A percentile compares a stretch with the other conserved stretches of the same genome.
phyloP scores from a whole-genome alignment of 37 sponge, comb jelly and placozoan species.

The Chondrilla cf. caribensis region DNA sequence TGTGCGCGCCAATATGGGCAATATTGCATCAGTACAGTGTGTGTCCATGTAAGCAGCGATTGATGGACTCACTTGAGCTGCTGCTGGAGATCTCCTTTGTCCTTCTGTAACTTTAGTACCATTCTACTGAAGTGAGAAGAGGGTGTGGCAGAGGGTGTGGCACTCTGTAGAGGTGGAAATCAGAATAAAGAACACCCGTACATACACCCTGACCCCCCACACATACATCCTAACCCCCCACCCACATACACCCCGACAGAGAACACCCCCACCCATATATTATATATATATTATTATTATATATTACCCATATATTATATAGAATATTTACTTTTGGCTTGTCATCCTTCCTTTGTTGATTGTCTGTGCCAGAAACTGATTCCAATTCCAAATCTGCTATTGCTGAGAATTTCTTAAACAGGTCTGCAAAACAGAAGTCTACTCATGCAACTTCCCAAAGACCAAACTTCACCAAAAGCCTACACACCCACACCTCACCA shows the following conservation, averaged over 20 bases:
- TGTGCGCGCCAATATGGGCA: not conserved
- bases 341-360: not conserved
- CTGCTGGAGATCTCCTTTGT: constrained; percentile 7
- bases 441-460: too few relatives aligned
- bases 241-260: too few relatives aligned
- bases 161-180: not conserved
- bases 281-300: too few relatives aligned
- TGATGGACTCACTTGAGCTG: not conserved
- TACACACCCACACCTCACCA: too few relatives aligned
- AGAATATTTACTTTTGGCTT: too few relatives aligned
- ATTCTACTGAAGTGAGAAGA: not conserved
- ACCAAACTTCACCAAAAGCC: too few relatives aligned
- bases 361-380: constrained; percentile 5
- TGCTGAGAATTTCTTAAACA: not conserved
- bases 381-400: constrained; percentile 18
- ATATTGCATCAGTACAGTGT: not conserved
- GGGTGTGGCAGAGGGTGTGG: not conserved
- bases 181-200: not conserved
- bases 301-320: too few relatives aligned
- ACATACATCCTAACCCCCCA: too few relatives aligned
- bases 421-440: not conserved
- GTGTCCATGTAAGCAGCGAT: not conserved
- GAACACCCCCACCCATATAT: too few relatives aligned
- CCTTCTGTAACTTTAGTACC: constrained; percentile 7
- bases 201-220: too few relatives aligned